These are phyloP conservation scores for Diarsia mendica DNA, from an alignment of 2,888 invertebrate genomes.

Conservation along the genomic window DNA sequence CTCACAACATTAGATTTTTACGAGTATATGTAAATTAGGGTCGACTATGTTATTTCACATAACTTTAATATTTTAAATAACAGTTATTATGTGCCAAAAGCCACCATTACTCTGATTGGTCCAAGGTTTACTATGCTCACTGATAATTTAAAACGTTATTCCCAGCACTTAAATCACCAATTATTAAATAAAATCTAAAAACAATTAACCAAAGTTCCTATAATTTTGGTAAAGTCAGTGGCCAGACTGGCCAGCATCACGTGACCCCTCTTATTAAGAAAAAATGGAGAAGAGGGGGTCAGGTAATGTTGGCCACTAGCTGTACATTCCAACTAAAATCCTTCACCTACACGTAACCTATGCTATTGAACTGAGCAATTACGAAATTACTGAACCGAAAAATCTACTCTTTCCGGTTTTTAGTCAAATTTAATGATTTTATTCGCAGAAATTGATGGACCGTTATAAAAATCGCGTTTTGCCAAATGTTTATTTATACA, in stretches of 20 bases:
- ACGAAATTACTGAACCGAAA: slow-evolving; percentile 57
- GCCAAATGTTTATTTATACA: slow-evolving; percentile 21
- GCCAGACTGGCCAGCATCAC: too few relatives aligned
- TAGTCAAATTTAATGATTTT: slow-evolving; percentile 26
- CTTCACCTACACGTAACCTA: slow-evolving; percentile 38
- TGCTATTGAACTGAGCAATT: slow-evolving; percentile 42
- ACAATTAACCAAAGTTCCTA: neutral
- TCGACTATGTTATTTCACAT: neutral
- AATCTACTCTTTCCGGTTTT: slow-evolving; percentile 56
- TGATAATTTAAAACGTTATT: neutral
- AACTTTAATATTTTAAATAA: slow-evolving; percentile 14
- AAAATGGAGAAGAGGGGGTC: too few relatives aligned
- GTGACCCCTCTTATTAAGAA: too few relatives aligned
- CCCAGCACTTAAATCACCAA: slow-evolving; percentile 6
- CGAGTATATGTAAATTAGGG: slow-evolving; percentile 5
- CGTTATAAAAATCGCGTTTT: slow-evolving; percentile 49
- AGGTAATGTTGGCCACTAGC: too few relatives aligned
- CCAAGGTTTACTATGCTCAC: slow-evolving; percentile 43
- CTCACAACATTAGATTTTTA: neutral
- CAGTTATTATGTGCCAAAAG: slow-evolving; percentile 18
- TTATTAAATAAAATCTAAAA: slow-evolving; percentile 20
- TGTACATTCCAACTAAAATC: slow-evolving; percentile 19
- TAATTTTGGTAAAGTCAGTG: slow-evolving; percentile 22
- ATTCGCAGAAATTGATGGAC: slow-evolving; percentile 47
- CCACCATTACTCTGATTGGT: slow-evolving; percentile 36